Evolutionary conservation across 2,797 vertebrate species (phyloP).

Genomic region (Peromyscus nudipes): DNA sequence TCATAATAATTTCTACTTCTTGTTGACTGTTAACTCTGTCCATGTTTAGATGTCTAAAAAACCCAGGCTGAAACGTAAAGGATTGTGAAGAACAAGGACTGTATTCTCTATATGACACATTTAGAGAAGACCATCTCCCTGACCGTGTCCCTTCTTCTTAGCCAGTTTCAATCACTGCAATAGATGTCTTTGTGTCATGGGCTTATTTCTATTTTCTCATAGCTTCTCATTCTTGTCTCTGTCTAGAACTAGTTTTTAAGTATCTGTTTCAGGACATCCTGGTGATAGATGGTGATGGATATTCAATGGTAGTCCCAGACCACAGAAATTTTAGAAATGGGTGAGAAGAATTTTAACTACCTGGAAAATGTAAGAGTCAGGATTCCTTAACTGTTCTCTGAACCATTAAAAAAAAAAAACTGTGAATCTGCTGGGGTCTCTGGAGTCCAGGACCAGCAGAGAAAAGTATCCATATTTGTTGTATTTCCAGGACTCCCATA

Average conservation of each 20-base stretch:
- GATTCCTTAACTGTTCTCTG: too few relatives aligned
- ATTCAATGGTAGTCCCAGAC: neutral
- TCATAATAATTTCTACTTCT: neutral
- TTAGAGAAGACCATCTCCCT: slow-evolving; percentile 5
- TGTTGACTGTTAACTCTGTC: neutral
- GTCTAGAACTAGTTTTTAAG: slow-evolving; percentile 2
- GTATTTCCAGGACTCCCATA: neutral
- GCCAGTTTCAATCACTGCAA: neutral
- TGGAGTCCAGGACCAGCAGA: neutral
- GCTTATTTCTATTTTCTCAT: neutral
- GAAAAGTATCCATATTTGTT: neutral
- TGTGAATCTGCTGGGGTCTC: neutral
- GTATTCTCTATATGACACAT: slow-evolving; percentile 23
- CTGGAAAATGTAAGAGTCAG: neutral
- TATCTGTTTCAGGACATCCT: neutral
- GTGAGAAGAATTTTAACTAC: neutral
- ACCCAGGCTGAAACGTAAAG: neutral
- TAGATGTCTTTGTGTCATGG: neutral
- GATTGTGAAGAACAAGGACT: slow-evolving; percentile 6
- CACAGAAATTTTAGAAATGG: neutral
- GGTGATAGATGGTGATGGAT: neutral
- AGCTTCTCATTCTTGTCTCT: slow-evolving; percentile 10
- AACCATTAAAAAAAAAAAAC: neutral
- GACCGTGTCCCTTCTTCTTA: neutral
- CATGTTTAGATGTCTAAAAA: slow-evolving; percentile 19